Evolutionary conservation across 2,113 vertebrate species (phyloP).

Genomic region (Prietella phreatophila): DNA sequence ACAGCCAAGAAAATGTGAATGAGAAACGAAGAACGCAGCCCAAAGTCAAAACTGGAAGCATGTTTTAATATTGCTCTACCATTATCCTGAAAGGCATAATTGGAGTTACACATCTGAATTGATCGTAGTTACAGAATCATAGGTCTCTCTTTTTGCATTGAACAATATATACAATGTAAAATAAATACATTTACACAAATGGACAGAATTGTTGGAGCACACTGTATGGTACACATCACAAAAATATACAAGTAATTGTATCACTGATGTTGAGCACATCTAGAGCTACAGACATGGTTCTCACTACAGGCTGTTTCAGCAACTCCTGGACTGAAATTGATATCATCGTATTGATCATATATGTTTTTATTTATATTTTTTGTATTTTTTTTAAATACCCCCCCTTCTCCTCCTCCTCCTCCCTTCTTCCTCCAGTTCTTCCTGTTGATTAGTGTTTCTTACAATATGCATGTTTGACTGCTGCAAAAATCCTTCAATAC

Average conservation of each 20-base stretch:
- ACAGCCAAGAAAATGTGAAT: not conserved
- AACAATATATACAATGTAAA: conserved; percentile 99
- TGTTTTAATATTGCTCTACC: conserved; percentile 99
- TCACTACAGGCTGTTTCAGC: conserved; percentile 89
- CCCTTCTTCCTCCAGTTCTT: conserved; percentile 39
- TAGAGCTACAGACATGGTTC: conserved; percentile 98
- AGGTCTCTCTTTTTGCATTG: conserved; percentile 99
- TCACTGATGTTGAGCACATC: conserved; percentile 99
- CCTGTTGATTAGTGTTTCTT: conserved; percentile 53
- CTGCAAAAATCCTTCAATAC: conserved; percentile 79
- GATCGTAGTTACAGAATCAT: conserved; percentile 99
- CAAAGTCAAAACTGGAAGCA: conserved; percentile 98
- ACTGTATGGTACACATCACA: conserved; percentile 99
- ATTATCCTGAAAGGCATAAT: conserved; percentile 99
- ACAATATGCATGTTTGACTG: conserved; percentile 80
- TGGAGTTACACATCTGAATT: conserved; percentile 99
- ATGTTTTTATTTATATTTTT: conserved; percentile 62
- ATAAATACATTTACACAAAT: conserved; percentile 99
- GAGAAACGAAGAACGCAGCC: conserved; percentile 74
- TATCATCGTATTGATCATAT: conserved; percentile 44
- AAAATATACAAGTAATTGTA: conserved; percentile 99
- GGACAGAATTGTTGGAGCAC: conserved; percentile 98
- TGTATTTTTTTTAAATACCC: conserved; percentile 24
- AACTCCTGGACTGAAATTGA: conserved; percentile 80
- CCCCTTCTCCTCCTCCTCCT: not conserved